Evolutionary conservation across 1,140 invertebrate species (phyloP).

Genomic region (Drosophila sechellia): DNA sequence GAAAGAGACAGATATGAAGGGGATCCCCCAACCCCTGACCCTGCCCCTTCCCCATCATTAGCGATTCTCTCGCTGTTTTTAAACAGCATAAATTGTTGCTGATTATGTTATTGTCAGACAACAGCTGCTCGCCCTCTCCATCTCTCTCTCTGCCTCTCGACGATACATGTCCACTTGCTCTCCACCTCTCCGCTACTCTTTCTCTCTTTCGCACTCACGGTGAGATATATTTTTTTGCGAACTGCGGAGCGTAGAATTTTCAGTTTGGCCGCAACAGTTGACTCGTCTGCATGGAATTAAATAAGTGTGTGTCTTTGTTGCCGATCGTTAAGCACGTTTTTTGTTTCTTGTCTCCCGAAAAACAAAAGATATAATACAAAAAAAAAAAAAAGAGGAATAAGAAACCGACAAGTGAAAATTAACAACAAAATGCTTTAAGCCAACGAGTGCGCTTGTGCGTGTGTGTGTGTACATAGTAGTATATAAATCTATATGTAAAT

Average conservation of each 20-base stretch:
- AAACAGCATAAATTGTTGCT: conserved; percentile 71
- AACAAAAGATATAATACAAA: neutral
- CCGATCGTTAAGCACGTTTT: conserved; percentile 75
- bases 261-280: conserved; percentile 77
- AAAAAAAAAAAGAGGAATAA: conserved; percentile 1
- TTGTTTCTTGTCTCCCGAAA: conserved; percentile 29
- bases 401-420: conserved; percentile 30
- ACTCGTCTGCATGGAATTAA: conserved; percentile 75
- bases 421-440: conserved; percentile 49
- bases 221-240: conserved; percentile 41
- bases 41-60: conserved; percentile 35
- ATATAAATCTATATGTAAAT: conserved; percentile 47
- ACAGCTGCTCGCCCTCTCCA: conserved; percentile 48
- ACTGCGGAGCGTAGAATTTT: conserved; percentile 62
- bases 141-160: conserved; percentile 1
- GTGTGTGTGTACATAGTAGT: conserved; percentile 35
- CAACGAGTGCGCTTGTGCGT: conserved; percentile 15
- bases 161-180: conserved; percentile 17
- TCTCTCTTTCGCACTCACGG: conserved; percentile 5
- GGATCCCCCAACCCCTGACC: neutral
- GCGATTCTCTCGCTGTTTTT: conserved; percentile 22
- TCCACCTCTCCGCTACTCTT: conserved; percentile 8
- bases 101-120: conserved; percentile 75
- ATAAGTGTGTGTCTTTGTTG: conserved; percentile 38
- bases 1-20: neutral